Base-by-base conservation (phyloP, 2,797 vertebrate genomes). In the Loris lydekkerianus region DNA sequence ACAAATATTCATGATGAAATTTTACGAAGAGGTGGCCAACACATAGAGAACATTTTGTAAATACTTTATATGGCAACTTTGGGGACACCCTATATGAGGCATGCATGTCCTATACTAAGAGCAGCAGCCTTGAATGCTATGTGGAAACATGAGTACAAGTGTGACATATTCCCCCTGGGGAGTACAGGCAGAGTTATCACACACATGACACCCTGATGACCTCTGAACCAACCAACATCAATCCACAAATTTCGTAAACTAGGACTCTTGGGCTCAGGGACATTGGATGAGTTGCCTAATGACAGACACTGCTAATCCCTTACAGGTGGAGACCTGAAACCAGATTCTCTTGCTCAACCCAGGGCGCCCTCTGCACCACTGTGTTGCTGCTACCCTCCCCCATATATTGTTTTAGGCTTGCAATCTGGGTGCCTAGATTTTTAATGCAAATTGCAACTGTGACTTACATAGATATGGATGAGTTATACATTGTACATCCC, bases 381-480 rank as follows among this genome's bases (percentile, higher is more conserved):
- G 0, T 2, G 10, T 3, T 25, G 31, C 25, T 15, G 2, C n/a
- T 61, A 27, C 14, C 1, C 13, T 84, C 40, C 49, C 60, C 76
- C 29, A 0, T 10, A 14, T 23, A 11, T 49, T 14, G 13, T 61
- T 43, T 88, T 23, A 21, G 72, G 58, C 69, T 77, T 96, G 80
- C 91, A 93, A 37, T 88, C 92, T 75, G 69, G 95, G 95, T 96
- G 90, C 95, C 96, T 95, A 65, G 86, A 67, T 84, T 96, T 98
- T 97, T 83, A 97, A 93, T 60, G 94, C 97, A 96, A 94, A 90
- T 96, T 86, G 46, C 88, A 96, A 96, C 89, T 72, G 88, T 90
- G 94, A 96, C 96, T 97, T 96, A 96, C 96, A 92, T 81, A 95
- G 94, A 97, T 83, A 91, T 89, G 88, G 92, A 94, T 76, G 89